Percentiles rank a stretch among this genome's conserved stretches.
Conservation (phyloP, 2,888 invertebrate genomes). For the Aphidius colemani region DNA sequence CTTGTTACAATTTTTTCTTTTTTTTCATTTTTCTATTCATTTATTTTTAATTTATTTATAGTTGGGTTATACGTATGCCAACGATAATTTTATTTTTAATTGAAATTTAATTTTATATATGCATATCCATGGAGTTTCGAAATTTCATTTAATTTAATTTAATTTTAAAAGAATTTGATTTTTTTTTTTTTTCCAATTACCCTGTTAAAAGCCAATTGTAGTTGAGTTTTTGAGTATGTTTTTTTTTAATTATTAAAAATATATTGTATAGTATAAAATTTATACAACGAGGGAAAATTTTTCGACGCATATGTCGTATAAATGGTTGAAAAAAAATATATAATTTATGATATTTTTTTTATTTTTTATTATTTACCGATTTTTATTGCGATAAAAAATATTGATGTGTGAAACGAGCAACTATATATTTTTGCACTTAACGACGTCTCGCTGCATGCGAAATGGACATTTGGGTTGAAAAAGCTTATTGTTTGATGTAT, state of each 20-base stretch:
- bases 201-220: too few species aligned
- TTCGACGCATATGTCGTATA: too few species aligned
- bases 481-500: conserved; percentile 13
- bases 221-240: not conserved
- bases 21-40: not conserved
- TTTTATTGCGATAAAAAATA: not conserved
- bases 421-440: not conserved
- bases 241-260: not conserved
- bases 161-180: not conserved
- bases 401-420: not conserved
- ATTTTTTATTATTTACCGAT: not conserved
- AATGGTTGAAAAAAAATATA: too few species aligned
- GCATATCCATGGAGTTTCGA: not conserved
- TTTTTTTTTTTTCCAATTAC: not conserved
- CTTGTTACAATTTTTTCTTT: not conserved
- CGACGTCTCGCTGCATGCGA: conserved; percentile 15
- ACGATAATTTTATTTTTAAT: not conserved
- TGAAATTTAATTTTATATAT: not conserved
- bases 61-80: too few species aligned
- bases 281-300: too few species aligned
- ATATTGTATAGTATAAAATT: too few species aligned
- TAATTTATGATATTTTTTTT: too few species aligned
- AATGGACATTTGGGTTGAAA: conserved; percentile 22
- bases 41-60: not conserved
- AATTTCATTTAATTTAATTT: not conserved